phyloP scores from a whole-genome alignment of 1,140 invertebrate species.

The Zaprionus gabonicus region DNA sequence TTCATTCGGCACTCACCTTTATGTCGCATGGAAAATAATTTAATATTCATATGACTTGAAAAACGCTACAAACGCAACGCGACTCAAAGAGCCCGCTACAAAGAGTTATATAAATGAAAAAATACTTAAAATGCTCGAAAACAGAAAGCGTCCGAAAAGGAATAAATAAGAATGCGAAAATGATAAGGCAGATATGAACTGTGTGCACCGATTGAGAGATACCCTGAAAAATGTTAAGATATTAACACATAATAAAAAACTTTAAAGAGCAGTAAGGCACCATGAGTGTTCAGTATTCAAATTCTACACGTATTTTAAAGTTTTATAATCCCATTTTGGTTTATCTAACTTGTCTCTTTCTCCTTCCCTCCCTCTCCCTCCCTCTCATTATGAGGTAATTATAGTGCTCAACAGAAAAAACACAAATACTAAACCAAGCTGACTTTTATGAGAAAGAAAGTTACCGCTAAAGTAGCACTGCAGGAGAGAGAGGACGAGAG shows the following conservation, averaged over 20 bases:
- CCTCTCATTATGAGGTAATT: neutral
- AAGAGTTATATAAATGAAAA: conserved; percentile 51
- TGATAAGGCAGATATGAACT: neutral
- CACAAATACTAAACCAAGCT: neutral
- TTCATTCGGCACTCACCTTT: conserved; percentile 32
- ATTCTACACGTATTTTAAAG: neutral
- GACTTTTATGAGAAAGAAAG: neutral
- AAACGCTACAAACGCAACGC: conserved; percentile 53
- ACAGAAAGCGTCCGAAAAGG: conserved; percentile 3
- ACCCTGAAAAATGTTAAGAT: neutral
- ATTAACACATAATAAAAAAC: neutral
- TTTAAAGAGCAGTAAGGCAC: neutral
- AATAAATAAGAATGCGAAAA: conserved; percentile 10
- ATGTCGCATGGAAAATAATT: conserved; percentile 48
- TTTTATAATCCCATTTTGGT: neutral
- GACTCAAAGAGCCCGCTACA: conserved; percentile 39
- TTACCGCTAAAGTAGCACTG: neutral
- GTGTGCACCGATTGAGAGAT: neutral
- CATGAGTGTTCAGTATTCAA: neutral
- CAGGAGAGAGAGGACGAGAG: neutral
- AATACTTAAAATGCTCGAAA: conserved; percentile 32
- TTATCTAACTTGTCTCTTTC: neutral
- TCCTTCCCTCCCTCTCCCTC: neutral
- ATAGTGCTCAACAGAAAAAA: neutral
- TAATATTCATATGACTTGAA: conserved; percentile 69